Percentiles rank a stretch among this genome's conserved stretches.
Conservation (phyloP, 2,113 vertebrate species). For the Hemiprocne comata region DNA sequence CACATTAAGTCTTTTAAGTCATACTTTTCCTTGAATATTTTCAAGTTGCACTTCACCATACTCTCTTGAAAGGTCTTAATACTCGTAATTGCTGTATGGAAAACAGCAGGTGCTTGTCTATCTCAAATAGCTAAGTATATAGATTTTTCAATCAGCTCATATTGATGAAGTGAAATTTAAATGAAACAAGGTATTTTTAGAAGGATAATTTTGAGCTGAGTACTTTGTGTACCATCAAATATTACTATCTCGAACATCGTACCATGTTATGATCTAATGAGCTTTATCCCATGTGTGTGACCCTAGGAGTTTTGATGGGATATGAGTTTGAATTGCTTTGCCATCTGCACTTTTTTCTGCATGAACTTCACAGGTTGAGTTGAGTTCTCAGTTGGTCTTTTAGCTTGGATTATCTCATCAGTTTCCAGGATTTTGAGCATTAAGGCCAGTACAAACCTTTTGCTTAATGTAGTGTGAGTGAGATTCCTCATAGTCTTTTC, state of each 20-base stretch:
- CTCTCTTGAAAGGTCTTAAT: conserved; percentile 59
- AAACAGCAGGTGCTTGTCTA: conserved; percentile 66
- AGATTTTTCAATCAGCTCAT: conserved; percentile 63
- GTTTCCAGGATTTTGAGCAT: neutral
- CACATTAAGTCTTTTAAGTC: conserved; percentile 64
- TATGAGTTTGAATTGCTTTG: neutral
- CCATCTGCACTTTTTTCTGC: neutral
- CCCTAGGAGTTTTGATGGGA: neutral
- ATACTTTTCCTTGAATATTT: conserved; percentile 66
- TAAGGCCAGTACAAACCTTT: neutral
- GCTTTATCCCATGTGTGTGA: neutral
- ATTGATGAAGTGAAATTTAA: conserved; percentile 72
- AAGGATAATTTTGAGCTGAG: conserved; percentile 43
- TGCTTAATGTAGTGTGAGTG: neutral
- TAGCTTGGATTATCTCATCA: neutral
- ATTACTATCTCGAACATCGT: neutral
- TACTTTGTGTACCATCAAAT: neutral
- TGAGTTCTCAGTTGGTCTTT: neutral
- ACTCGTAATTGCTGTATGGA: conserved; percentile 69
- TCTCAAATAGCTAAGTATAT: conserved; percentile 55
- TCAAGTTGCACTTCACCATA: conserved; percentile 61
- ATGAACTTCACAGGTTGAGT: neutral
- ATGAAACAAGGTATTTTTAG: conserved; percentile 67
- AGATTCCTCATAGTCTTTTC: neutral
- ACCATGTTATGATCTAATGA: neutral